phyloP scores from a whole-genome alignment of 2,888 invertebrate species.

The Ligdia adustata region DNA sequence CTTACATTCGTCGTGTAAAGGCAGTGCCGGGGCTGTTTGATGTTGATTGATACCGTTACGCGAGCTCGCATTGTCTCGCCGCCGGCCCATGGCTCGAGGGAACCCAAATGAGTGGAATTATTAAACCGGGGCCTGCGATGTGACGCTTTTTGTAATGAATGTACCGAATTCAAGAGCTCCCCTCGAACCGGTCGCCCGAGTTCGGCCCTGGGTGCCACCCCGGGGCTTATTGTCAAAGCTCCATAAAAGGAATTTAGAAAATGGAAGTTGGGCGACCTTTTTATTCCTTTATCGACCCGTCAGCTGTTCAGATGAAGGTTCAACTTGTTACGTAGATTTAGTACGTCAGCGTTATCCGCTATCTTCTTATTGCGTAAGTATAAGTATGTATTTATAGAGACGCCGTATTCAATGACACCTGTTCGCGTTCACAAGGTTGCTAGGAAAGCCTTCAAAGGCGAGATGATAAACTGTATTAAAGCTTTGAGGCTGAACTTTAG shows the following conservation, averaged over 20 bases:
- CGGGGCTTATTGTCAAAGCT: constrained; percentile 56
- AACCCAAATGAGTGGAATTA: constrained; percentile 80
- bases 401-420: constrained; percentile 12
- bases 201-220: constrained; percentile 46
- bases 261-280: constrained; percentile 42
- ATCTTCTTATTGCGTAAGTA: too few species aligned
- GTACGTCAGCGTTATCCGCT: constrained; percentile 12
- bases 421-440: constrained; percentile 19
- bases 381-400: constrained; percentile 4
- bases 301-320: constrained; percentile 42
- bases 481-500: background rate
- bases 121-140: constrained; percentile 75
- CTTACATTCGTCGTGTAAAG: constrained; percentile 50
- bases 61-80: constrained; percentile 75
- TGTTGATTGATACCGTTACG: constrained; percentile 84
- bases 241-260: constrained; percentile 52
- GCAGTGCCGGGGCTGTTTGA: constrained; percentile 72
- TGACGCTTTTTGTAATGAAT: constrained; percentile 82
- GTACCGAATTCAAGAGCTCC: constrained; percentile 55
- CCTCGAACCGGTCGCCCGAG: constrained; percentile 37
- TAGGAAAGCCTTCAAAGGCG: constrained; percentile 4
- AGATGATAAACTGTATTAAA: background rate
- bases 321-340: constrained; percentile 20
- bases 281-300: constrained; percentile 43
- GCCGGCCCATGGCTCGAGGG: constrained; percentile 59